Evolutionary conservation across 2,113 vertebrate species (phyloP), one percentile per base, ranked within the genome.

Genomic region (Thymallus thymallus): DNA sequence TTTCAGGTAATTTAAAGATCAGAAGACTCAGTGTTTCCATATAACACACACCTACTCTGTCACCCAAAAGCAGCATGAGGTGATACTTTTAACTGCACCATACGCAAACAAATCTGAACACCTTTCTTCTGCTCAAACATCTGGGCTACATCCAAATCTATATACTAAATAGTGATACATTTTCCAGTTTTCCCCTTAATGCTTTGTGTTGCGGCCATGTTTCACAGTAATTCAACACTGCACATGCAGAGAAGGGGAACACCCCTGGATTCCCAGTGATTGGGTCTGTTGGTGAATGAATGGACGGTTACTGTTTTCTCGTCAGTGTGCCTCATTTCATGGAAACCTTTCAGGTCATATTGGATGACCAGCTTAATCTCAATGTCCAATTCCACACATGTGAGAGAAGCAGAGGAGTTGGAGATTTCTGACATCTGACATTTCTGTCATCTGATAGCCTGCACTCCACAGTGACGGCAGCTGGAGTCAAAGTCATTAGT

Each of bases 1-100:
- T 86, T 88, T 86, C 68, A 88, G 84, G 81, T 89, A 88, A 93
- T 92, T 90, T 90, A 90, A 89, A 91, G 87, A 92, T 92, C 86
- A 89, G 83, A 85, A 73, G 73, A 88, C 85, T 89, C 83, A 88
- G 85, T 90, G 83, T 89, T 92, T 92, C 90, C 89, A 91, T 91
- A 85, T 82, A 79, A 73, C 78, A 26, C 80, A 73, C 78, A 26
- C 32, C 69, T 7, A 60, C 71, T 77, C 76, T 80, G 66, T 72
- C 65, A 72, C 77, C 76, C 80, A 51, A 58, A 75, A 75, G 65
- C 77, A 80, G 69, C 77, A 65, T 68, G 65, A 46, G 64, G 90
- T 91, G 87, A 88, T 84, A 80, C 84, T 89, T 90, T 89, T 90
- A 89, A 90, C 73, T 85, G 82, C 82, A 69, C 69, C 26, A 6